Conservation (phyloP, 2,888 invertebrate genomes). For the Tetragnatha montana region DNA sequence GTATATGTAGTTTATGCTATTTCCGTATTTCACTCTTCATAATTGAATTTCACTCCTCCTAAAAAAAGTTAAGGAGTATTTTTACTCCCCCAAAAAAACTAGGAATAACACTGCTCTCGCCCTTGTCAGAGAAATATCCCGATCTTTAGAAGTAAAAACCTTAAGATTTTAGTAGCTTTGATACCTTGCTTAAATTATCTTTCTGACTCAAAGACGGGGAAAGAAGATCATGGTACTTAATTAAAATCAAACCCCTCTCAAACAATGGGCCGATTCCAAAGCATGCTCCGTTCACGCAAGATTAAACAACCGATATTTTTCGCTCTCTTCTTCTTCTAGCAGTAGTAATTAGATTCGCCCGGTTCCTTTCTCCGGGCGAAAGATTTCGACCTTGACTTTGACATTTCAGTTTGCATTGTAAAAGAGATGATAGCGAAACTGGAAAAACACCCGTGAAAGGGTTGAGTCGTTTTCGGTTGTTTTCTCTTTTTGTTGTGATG, state of each 20-base stretch:
- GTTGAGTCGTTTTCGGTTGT: background rate
- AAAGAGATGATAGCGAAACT: background rate
- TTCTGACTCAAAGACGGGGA: background rate
- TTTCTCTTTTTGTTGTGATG: background rate
- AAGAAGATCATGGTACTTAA: background rate
- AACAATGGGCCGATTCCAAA: background rate
- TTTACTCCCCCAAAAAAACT: no score
- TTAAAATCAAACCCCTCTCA: background rate
- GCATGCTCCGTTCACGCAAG: background rate
- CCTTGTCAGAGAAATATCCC: background rate
- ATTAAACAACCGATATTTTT: background rate
- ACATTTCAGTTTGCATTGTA: slow-evolving; percentile 30
- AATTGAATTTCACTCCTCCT: no score
- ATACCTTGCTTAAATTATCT: background rate
- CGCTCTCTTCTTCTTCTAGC: background rate
- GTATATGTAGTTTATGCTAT: no score
- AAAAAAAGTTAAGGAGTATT: no score
- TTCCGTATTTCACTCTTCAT: no score
- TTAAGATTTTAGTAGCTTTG: background rate
- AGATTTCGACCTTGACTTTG: slow-evolving; percentile 43
- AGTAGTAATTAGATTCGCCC: slow-evolving; percentile 11
- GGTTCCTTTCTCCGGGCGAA: slow-evolving; percentile 25
- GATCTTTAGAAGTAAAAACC: no score
- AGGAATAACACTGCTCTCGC: background rate
- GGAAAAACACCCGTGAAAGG: background rate